Base-by-base conservation (phyloP, 2,797 vertebrate species). In the Valencia hispanica region DNA sequence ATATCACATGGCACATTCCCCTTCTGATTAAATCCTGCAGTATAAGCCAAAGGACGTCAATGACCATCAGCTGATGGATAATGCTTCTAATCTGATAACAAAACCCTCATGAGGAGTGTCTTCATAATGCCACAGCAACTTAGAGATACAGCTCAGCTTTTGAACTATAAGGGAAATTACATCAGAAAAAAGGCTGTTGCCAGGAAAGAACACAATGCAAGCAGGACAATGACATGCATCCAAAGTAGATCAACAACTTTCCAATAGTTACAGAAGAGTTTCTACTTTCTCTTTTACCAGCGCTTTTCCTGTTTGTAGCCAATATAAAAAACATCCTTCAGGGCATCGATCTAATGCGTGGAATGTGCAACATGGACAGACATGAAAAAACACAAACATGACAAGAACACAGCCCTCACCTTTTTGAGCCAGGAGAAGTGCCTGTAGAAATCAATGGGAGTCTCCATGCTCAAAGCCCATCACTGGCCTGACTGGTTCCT, bases 351-450 rank as follows among this genome's bases (percentile, higher is more conserved):
- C 45, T 2, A 30, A 11, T 4, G 4, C 5, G 48, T 51, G 57
- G 71, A 81, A 72, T 73, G 71, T 50, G 34, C 18, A 8, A 17
- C 6, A 73, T 34, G 61, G 55, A 76, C 48, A 65, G n/a, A 71
- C 20, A 3, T 0, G 2, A 48, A 53, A n/a, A 5, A 72, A 17
- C 17, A 22, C 41, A 43, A 68, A 80, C 47, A 76, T 74, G 0
- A 10, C 70, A 66, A 45, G 1, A 5, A 53, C 41, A 27, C 68
- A 73, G 70, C 2, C 34, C 97, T 96, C 95, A 98, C 97, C 97
- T 96, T 97, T 91, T 95, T 96, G 69, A 98, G 96, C 97, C 97
- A 99, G 66, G 96, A 94, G 93, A 99, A 97, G 94, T 98, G 97
- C 90, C 95, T 97, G 96, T 98, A 97, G 94, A 98, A 95, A 96